Evolutionary conservation across 2,113 vertebrate genomes (phyloP).

Genomic region (Charina bottae): DNA sequence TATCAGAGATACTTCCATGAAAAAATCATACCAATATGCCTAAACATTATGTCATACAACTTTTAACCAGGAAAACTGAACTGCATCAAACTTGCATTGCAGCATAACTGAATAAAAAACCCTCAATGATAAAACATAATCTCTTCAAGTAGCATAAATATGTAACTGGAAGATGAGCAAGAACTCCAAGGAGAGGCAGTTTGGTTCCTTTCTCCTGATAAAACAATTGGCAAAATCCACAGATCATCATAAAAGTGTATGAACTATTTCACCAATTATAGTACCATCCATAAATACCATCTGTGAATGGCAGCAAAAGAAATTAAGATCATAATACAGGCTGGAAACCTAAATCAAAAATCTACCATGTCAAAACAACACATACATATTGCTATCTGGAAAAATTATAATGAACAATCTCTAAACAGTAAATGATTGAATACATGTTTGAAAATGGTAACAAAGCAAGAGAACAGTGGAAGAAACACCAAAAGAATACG

Average conservation of each 20-base stretch:
- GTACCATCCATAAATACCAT: not conserved
- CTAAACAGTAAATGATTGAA: not conserved
- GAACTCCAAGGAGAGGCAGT: not conserved
- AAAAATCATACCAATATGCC: not conserved
- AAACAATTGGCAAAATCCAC: not conserved
- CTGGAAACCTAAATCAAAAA: not conserved
- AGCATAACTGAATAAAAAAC: not conserved
- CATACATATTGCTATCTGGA: not conserved
- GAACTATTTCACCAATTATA: not conserved
- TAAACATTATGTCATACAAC: not conserved
- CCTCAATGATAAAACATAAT: not conserved
- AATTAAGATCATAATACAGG: not conserved
- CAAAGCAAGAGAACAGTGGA: not conserved
- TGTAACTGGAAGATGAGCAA: not conserved
- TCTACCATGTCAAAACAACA: not conserved
- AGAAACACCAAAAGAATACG: not conserved
- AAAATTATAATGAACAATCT: not conserved
- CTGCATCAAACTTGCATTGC: not conserved
- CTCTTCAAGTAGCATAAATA: not conserved
- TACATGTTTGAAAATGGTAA: not conserved
- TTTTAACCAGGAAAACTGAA: constrained; percentile 9
- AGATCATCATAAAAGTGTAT: not conserved
- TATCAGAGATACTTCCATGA: not conserved
- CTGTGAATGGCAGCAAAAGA: not conserved
- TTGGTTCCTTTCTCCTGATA: not conserved